These are phyloP conservation scores for Chloroceryle amazona DNA, from an alignment of 2,797 vertebrate genomes.

Conservation along the genomic window DNA sequence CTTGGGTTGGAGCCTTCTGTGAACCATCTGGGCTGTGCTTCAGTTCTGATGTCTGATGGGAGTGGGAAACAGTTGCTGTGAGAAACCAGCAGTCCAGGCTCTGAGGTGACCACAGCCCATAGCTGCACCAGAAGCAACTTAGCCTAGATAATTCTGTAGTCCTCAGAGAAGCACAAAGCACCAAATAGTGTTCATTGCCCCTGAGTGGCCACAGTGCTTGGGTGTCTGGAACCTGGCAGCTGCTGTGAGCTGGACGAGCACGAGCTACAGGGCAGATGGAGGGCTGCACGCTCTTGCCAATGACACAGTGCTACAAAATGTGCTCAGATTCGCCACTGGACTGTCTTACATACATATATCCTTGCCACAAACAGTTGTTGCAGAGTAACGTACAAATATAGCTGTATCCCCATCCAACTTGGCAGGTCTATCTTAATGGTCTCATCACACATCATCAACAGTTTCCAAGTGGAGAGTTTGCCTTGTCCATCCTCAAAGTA, in stretches of 20 bases:
- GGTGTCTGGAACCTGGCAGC: not conserved
- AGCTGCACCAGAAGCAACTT: not conserved
- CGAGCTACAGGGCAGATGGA: not conserved
- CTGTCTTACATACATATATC: not conserved
- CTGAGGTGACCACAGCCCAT: not conserved
- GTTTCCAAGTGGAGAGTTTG: not conserved
- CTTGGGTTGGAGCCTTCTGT: constrained; percentile 6
- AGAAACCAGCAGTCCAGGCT: not conserved
- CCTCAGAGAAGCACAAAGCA: not conserved
- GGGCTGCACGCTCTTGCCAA: not conserved
- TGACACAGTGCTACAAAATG: not conserved
- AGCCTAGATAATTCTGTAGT: not conserved
- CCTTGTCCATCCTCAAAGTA: not conserved
- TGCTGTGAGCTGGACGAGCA: not conserved
- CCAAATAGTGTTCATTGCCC: not conserved
- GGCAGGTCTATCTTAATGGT: not conserved
- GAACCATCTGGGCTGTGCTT: constrained; percentile 35
- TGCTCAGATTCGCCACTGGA: not conserved
- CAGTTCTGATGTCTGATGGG: not conserved
- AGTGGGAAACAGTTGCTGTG: not conserved
- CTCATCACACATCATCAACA: fast-evolving
- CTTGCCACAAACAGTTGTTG: constrained; percentile 40
- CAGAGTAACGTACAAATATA: not conserved
- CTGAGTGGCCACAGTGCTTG: fast-evolving
- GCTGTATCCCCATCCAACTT: not conserved